Conservation (phyloP, 2,888 invertebrate species). For the Globia sparganii region DNA sequence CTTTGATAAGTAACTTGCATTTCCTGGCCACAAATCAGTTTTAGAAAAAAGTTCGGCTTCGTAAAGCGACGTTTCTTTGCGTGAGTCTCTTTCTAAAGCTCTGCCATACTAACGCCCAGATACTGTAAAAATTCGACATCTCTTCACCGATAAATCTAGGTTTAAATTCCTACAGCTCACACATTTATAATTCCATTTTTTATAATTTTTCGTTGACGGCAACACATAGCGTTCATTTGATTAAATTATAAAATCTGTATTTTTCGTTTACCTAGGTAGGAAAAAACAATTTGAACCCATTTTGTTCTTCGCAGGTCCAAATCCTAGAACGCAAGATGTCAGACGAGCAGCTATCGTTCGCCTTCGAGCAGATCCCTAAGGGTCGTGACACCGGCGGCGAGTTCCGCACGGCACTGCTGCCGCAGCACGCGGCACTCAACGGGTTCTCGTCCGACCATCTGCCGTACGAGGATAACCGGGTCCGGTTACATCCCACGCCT, state of each 20-base stretch:
- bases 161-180: neutral
- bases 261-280: neutral
- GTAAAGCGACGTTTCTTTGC: too few relatives aligned
- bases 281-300: neutral
- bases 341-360: slow-evolving; percentile 94
- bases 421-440: slow-evolving; percentile 92
- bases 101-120: neutral
- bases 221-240: neutral
- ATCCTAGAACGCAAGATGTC: slow-evolving; percentile 90
- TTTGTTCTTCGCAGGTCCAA: slow-evolving; percentile 79
- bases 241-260: neutral
- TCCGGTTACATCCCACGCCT: slow-evolving; percentile 94
- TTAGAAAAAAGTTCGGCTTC: neutral
- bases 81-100: neutral
- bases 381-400: slow-evolving; percentile 93
- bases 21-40: neutral
- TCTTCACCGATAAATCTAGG: neutral
- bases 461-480: slow-evolving; percentile 97
- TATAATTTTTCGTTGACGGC: neutral
- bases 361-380: slow-evolving; percentile 96
- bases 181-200: neutral
- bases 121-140: neutral
- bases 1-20: neutral
- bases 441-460: slow-evolving; percentile 93
- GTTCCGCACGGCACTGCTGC: slow-evolving; percentile 93